Conservation (phyloP, 2,888 invertebrate genomes). For the Oxyscelio sp. region DNA sequence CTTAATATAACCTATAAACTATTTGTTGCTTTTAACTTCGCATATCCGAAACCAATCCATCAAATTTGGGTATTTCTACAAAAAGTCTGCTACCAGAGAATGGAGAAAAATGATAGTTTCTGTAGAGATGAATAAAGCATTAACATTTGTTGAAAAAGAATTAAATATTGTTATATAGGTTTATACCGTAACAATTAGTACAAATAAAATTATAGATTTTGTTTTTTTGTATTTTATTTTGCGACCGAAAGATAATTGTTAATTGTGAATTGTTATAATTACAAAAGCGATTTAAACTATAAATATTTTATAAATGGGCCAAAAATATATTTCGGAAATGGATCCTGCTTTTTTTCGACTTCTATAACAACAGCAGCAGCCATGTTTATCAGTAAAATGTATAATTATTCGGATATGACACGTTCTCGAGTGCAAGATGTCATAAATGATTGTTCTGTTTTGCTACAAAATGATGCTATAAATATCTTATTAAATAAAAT, state of each 20-base stretch:
- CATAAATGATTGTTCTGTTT: conserved; percentile 18
- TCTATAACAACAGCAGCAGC: conserved; percentile 11
- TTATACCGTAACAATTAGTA: too few species aligned
- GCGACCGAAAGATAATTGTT: too few species aligned
- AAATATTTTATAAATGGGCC: too few species aligned
- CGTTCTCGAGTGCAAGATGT: conserved; percentile 40
- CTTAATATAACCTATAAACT: background rate
- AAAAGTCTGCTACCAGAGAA: background rate
- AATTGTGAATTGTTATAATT: too few species aligned
- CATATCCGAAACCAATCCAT: background rate
- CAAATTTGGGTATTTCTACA: background rate
- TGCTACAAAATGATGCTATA: conserved; percentile 28
- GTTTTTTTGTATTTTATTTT: too few species aligned
- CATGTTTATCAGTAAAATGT: conserved; percentile 30
- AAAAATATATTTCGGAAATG: conserved; percentile 11
- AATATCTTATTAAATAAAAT: conserved; percentile 19
- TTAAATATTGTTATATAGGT: background rate
- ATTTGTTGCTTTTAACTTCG: background rate
- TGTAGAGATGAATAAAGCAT: background rate
- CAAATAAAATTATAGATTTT: too few species aligned
- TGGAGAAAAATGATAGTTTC: background rate
- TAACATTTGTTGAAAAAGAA: background rate
- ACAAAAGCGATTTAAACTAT: too few species aligned
- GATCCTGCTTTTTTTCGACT: conserved; percentile 14
- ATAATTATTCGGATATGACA: conserved; percentile 30